Base-by-base conservation (phyloP, 2,113 vertebrate species). In the Bufo bufo region DNA sequence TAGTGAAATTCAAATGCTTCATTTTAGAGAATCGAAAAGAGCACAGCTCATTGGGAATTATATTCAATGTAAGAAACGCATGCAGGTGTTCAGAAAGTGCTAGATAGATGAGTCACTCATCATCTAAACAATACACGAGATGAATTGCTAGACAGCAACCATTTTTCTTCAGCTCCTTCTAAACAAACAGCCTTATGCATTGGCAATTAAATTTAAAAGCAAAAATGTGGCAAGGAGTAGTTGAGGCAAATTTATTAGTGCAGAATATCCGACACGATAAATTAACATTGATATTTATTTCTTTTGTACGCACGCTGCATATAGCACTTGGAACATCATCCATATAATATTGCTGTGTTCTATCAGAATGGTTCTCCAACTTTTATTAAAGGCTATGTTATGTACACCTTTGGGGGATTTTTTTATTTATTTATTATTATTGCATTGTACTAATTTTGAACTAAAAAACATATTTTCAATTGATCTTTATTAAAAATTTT, bases 161-260 rank as follows among this genome's bases (percentile, higher is more conserved):
- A 87, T 61, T 91, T 77, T 82, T 75, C 61, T 54, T 88, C 52
- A 66, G 19, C 86, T 91, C 90, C 71, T 82, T 82, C 82, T 85
- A 91, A 90, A 91, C 90, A 77, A 87, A 65, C 82, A 90, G 78
- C 84, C 69, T 78, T 87, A 69, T 90, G 88, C 89, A 89, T 58
- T 90, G 90, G 86, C 87, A 90, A 90, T 91, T 91, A 89, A 92
- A 89, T 90, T 82, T 90, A 91, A 75, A 91, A 90, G 90, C 90
- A 90, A 91, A 33, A 91, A 91, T 88, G 91, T 93, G 91, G 84
- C 91, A 91, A 91, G 86, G 89, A 86, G 87, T 84, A 85, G 69
- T 77, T 89, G 88, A 88, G 89, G 90, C 89, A 90, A 91, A 91
- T 93, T 91, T 92, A 90, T 92, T 90, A 90, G 87, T 86, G 90